Base-by-base conservation (phyloP, 2,113 vertebrate species). In the Zosterops japonicus region DNA sequence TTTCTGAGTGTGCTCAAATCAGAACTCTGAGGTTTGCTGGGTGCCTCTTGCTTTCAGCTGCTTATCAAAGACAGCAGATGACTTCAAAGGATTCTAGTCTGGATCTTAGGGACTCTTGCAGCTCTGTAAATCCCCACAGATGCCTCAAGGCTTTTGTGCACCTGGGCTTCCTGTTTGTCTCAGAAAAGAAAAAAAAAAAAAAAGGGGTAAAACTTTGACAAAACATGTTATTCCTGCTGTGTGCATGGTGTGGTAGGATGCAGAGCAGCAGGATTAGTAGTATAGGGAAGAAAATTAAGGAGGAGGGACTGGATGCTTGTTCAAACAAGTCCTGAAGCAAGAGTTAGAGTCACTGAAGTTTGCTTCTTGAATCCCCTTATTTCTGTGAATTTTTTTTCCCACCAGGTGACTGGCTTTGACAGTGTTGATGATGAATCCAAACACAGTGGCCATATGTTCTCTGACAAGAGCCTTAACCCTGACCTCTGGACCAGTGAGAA, bases 381-480 rank as follows among this genome's bases (percentile, higher is more conserved):
- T 93, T 42, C 77, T 71, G 60, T 64, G 71, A 70, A 72, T 75
- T 50, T 52, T 49, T 84, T 68, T 35, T 94, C 65, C 69, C 39
- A 77, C 59, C 89, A 99, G 99, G 98, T 99, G 69, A 99, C 99
- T 0, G 99, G 99, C 7, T 99, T 99, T 67, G 99, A 99, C 98
- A 99, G 99, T 15, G 99, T 99, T 93, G 99, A 99, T 53, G 99
- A 99, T 16, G 99, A 99, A 93, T 99, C 99, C 96, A 99, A 99
- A 96, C 99, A 99, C 71, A 99, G 99, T 8, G 99, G 99, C 95
- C 99, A 99, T 90, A 98, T 99, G 98, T 99, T 99, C 97, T 99
- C 99, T 24, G 98, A 99, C 89, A 99, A 99, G 88, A 99, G 99
- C 96, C 99, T 99, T 41, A 99, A 97, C 94, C 99, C 99, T 20